phyloP scores from a whole-genome alignment of 1,140 invertebrate genomes.

The Eriosoma lanigerum region DNA sequence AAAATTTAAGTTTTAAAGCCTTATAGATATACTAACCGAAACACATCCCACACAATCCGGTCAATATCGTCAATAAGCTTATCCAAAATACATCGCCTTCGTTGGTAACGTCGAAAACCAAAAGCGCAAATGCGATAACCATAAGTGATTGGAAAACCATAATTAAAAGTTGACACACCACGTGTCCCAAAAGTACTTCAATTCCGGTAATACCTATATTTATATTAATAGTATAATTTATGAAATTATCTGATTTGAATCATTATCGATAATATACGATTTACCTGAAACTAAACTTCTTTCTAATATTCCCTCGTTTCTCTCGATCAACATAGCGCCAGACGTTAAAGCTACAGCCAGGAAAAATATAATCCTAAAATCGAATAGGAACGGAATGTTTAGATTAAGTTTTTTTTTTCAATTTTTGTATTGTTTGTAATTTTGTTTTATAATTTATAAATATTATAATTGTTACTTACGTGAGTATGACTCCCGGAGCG shows the following conservation, averaged over 20 bases:
- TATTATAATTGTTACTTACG: constrained; percentile 64
- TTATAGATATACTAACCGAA: constrained; percentile 69
- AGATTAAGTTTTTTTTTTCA: background rate
- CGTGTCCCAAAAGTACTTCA: constrained; percentile 89
- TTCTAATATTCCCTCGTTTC: constrained; percentile 84
- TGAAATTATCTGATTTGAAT: background rate
- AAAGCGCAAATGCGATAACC: constrained; percentile 77
- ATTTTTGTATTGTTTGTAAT: background rate
- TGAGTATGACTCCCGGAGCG: constrained; percentile 90
- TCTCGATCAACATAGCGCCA: constrained; percentile 86
- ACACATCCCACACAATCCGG: constrained; percentile 91
- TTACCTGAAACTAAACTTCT: constrained; percentile 76
- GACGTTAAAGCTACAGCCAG: constrained; percentile 89
- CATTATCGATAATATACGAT: background rate
- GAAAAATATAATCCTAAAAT: constrained; percentile 89
- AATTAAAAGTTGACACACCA: constrained; percentile 89
- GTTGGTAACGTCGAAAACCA: constrained; percentile 73
- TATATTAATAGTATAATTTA: background rate
- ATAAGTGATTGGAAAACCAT: constrained; percentile 93
- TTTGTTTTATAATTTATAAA: background rate
- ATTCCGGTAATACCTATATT: constrained; percentile 76
- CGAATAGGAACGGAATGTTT: background rate
- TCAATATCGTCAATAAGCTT: constrained; percentile 72
- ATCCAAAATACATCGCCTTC: constrained; percentile 61
- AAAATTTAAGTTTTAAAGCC: too few relatives aligned